Evolutionary conservation across 2,888 invertebrate genomes (phyloP).

Genomic region (Therioaphis trifolii): DNA sequence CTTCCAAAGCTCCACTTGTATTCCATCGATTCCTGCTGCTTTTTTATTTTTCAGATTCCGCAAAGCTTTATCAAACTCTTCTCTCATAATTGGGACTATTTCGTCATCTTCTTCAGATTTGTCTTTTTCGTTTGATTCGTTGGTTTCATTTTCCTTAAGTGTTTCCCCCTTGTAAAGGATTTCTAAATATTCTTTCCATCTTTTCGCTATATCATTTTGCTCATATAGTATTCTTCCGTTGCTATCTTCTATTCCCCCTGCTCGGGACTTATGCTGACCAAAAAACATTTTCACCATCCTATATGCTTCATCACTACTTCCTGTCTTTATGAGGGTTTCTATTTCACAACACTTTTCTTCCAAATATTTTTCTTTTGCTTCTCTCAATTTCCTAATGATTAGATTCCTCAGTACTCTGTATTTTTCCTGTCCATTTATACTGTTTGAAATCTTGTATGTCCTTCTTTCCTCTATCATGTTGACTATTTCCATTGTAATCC

Average conservation of each 20-base stretch:
- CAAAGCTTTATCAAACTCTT: conserved; percentile 20
- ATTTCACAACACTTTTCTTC: not conserved
- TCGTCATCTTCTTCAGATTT: too few relatives aligned
- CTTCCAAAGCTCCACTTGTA: conserved; percentile 15
- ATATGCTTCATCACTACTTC: conserved; percentile 21
- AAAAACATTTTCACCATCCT: conserved; percentile 24
- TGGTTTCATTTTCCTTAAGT: conserved; percentile 19
- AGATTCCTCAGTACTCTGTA: conserved; percentile 25
- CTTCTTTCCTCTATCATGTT: conserved; percentile 37
- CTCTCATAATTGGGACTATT: conserved; percentile 6
- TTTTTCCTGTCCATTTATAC: conserved; percentile 41
- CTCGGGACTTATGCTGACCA: conserved; percentile 3
- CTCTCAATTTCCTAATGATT: conserved; percentile 1
- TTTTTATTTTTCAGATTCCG: conserved; percentile 1
- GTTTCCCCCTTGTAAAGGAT: conserved; percentile 6
- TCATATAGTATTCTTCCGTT: conserved; percentile 18
- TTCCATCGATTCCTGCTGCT: not conserved
- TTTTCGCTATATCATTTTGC: conserved; percentile 15
- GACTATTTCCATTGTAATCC: conserved; percentile 27
- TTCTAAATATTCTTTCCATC: conserved; percentile 44
- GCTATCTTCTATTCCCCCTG: conserved; percentile 31
- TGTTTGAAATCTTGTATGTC: conserved; percentile 50
- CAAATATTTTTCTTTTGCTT: conserved; percentile 35
- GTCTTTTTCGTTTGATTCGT: conserved; percentile 9
- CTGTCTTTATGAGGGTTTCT: not conserved